phyloP scores from a whole-genome alignment of 1,140 invertebrate species.

The Neodiprion fabricii region DNA sequence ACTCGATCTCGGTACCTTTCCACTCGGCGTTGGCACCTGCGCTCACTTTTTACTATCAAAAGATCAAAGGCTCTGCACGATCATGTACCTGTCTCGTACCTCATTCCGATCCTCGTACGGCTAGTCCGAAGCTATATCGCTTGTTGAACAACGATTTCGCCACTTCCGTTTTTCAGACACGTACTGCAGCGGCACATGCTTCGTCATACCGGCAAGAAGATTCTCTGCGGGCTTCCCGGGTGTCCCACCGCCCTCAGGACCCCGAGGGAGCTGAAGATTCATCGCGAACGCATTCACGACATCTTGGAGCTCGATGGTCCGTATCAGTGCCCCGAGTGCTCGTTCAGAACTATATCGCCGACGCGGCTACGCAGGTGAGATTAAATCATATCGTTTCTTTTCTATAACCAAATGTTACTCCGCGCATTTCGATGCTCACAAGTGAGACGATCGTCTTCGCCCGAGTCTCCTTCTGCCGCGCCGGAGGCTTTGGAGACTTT shows the following conservation, averaged over 20 bases:
- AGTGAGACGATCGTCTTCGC: neutral
- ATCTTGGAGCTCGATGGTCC: slow-evolving; percentile 20
- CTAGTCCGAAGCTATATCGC: no score
- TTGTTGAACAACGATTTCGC: no score
- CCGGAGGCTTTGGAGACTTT: neutral
- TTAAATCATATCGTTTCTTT: slow-evolving; percentile 7
- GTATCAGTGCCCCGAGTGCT: slow-evolving; percentile 70
- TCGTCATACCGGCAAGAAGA: slow-evolving; percentile 65
- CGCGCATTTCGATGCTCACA: slow-evolving; percentile 16
- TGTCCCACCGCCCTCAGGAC: slow-evolving; percentile 66
- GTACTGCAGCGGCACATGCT: slow-evolving; percentile 69
- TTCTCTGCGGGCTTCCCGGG: slow-evolving; percentile 65
- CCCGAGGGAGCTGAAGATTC: slow-evolving; percentile 62
- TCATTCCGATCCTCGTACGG: no score
- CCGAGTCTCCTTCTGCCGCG: neutral
- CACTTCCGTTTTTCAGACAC: slow-evolving; percentile 56
- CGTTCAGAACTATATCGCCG: slow-evolving; percentile 70
- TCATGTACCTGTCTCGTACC: no score
- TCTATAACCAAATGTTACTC: neutral
- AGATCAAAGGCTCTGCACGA: no score
- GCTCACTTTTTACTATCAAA: no score
- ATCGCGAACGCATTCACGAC: slow-evolving; percentile 57
- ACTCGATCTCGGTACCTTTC: no score
- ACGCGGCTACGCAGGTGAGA: slow-evolving; percentile 68
- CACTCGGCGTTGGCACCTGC: no score